Percentiles rank a stretch among this genome's conserved stretches.
Conservation (phyloP, 1,140 invertebrate species). For the Gryllus bimaculatus region DNA sequence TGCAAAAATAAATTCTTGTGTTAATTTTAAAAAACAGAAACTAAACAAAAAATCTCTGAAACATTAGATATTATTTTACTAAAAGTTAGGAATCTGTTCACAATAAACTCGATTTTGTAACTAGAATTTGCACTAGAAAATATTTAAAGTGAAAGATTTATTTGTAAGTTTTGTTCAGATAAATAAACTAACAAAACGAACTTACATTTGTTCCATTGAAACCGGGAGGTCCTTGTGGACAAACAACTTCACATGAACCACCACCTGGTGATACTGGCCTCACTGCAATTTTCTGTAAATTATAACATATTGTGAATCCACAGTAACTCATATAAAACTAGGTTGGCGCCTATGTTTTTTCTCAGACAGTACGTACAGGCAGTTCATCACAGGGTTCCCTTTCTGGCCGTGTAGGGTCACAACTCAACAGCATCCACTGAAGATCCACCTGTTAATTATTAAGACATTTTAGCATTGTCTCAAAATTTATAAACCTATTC, state of each 20-base stretch:
- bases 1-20: too few relatives aligned
- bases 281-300: neutral
- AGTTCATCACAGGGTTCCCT: constrained; percentile 62
- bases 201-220: constrained; percentile 46
- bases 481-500: too few relatives aligned
- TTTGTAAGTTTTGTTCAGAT: too few relatives aligned
- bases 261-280: neutral
- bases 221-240: constrained; percentile 49
- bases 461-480: too few relatives aligned
- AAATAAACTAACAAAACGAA: constrained; percentile 1
- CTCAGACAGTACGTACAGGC: constrained; percentile 38
- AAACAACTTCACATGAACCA: constrained; percentile 35
- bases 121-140: too few relatives aligned
- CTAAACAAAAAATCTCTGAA: too few relatives aligned
- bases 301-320: neutral
- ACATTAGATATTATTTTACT: too few relatives aligned
- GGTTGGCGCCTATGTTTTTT: neutral
- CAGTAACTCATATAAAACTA: too few relatives aligned
- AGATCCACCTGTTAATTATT: constrained; percentile 52
- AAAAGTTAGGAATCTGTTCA: too few relatives aligned
- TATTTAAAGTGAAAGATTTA: too few relatives aligned
- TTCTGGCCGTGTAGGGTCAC: constrained; percentile 60
- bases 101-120: too few relatives aligned
- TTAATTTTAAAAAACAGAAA: too few relatives aligned
- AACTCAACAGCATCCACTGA: constrained; percentile 71